Conservation (phyloP, 2,888 invertebrate species). For the Amblyjoppa proteus region DNA sequence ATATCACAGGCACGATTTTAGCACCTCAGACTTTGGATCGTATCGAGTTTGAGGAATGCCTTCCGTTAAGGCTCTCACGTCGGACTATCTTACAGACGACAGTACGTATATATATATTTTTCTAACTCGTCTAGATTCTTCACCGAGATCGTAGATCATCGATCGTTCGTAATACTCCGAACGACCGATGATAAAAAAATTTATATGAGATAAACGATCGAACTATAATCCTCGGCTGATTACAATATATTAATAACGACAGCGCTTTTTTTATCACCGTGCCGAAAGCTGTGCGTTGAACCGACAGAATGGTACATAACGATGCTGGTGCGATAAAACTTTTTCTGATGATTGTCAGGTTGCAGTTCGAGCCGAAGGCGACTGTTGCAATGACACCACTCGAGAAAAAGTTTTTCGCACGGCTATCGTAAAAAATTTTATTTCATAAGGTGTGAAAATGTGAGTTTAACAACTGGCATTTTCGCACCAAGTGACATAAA, state of each 20-base stretch:
- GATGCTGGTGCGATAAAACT: too few relatives aligned
- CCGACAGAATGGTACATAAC: not conserved
- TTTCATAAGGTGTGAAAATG: too few relatives aligned
- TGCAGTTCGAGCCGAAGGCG: too few relatives aligned
- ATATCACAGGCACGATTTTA: slow-evolving; percentile 62
- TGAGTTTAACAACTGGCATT: too few relatives aligned
- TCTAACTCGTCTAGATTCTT: not conserved
- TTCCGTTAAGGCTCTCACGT: not conserved
- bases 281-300: slow-evolving; percentile 15
- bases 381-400: too few relatives aligned
- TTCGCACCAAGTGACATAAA: too few relatives aligned
- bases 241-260: not conserved
- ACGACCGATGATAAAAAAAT: slow-evolving; percentile 20
- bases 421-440: too few relatives aligned
- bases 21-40: slow-evolving; percentile 49
- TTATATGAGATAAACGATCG: slow-evolving; percentile 27
- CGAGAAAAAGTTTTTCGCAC: too few relatives aligned
- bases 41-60: slow-evolving; percentile 21
- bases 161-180: slow-evolving; percentile 2
- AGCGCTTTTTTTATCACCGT: not conserved
- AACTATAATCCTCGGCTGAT: slow-evolving; percentile 2
- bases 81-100: slow-evolving; percentile 10
- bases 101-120: slow-evolving; percentile 24
- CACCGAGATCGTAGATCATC: slow-evolving; percentile 3
- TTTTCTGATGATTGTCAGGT: too few relatives aligned